Evolutionary conservation across 2,113 vertebrate species (phyloP).

Genomic region (Aegithalos caudatus): DNA sequence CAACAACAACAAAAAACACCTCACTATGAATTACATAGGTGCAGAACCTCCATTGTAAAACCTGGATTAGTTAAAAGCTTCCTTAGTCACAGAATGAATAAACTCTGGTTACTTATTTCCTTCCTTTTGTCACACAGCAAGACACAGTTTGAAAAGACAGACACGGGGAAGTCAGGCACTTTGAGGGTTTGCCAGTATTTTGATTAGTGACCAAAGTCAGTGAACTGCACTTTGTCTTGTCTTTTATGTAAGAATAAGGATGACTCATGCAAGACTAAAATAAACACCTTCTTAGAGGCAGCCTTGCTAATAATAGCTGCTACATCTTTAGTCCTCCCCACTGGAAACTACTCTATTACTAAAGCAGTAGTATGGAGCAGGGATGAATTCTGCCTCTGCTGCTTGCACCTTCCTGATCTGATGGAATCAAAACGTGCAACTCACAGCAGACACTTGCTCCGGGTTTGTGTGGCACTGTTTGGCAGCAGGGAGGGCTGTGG

Average conservation of each 20-base stretch:
- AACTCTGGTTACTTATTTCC: neutral
- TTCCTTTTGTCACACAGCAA: neutral
- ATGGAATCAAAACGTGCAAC: neutral
- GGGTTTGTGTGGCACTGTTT: neutral
- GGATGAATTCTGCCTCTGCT: neutral
- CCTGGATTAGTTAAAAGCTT: neutral
- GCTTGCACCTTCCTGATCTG: neutral
- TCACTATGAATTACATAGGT: neutral
- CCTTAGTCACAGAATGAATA: neutral
- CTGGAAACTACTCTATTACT: neutral
- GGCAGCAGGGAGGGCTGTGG: neutral
- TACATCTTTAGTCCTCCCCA: neutral
- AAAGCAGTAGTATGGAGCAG: neutral
- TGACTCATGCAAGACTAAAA: constrained; percentile 63
- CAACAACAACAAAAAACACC: neutral
- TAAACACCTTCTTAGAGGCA: constrained; percentile 55
- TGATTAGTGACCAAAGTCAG: constrained; percentile 45
- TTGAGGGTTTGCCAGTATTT: constrained; percentile 17
- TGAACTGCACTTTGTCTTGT: constrained; percentile 51
- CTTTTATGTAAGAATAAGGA: constrained; percentile 58
- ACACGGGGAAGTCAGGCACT: neutral
- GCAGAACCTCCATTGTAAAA: neutral
- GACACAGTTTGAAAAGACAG: neutral
- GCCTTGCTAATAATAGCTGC: constrained; percentile 51
- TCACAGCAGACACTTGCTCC: neutral